A percentile compares a stretch with the other conserved stretches of the same genome.
Evolutionary conservation across 1,140 invertebrate genomes (phyloP).

Genomic region (Monochamus saltuarius): DNA sequence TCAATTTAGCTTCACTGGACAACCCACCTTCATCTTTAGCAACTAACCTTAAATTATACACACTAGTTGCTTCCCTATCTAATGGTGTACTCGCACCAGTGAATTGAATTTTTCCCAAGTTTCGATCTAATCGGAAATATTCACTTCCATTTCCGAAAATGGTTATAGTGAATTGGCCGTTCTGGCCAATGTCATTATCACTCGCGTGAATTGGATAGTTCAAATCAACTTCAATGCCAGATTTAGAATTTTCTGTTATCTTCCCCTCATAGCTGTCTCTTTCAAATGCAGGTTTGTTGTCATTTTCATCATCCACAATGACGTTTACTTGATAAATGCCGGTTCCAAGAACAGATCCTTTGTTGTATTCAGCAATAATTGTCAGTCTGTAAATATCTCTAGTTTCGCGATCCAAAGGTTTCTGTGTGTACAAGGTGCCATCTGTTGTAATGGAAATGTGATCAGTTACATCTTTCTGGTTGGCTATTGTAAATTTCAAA

Average conservation of each 20-base stretch:
- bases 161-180: constrained; percentile 73
- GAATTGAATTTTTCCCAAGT: constrained; percentile 66
- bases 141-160: constrained; percentile 74
- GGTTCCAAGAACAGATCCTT: constrained; percentile 52
- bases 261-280: constrained; percentile 70
- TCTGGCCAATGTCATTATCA: constrained; percentile 78
- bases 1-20: constrained; percentile 69
- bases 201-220: constrained; percentile 65
- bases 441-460: constrained; percentile 73
- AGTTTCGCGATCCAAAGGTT: constrained; percentile 75
- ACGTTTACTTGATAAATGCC: constrained; percentile 78
- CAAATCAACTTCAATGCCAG: constrained; percentile 71
- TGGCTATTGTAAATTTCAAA: constrained; percentile 72
- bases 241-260: constrained; percentile 75
- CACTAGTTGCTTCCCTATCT: constrained; percentile 72
- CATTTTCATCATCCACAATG: constrained; percentile 85
- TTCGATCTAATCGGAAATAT: constrained; percentile 73
- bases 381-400: constrained; percentile 74
- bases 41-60: constrained; percentile 70
- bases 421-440: constrained; percentile 75
- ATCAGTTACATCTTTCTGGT: constrained; percentile 75
- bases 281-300: constrained; percentile 84
- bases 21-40: constrained; percentile 75
- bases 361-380: constrained; percentile 73
- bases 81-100: constrained; percentile 56